Evolutionary conservation across 2,113 vertebrate genomes (phyloP).

Genomic region (Hemichromis elongatus): DNA sequence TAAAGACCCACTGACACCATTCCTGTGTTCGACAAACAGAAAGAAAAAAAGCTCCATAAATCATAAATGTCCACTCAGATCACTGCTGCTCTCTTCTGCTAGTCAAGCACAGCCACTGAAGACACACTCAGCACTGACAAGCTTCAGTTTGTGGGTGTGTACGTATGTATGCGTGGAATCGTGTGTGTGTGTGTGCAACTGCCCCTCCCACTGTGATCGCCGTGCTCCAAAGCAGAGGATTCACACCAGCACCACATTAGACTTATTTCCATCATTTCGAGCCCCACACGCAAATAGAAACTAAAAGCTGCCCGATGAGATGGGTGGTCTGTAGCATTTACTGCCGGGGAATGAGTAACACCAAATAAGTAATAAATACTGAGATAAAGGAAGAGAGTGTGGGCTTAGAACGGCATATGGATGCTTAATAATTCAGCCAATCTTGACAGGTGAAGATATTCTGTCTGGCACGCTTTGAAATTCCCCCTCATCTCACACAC

Average conservation of each 20-base stretch:
- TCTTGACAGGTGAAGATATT: slow-evolving; percentile 10
- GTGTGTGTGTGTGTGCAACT: slow-evolving; percentile 19
- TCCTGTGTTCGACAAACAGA: background rate
- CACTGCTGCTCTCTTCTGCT: background rate
- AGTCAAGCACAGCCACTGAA: slow-evolving; percentile 29
- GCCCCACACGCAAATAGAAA: background rate
- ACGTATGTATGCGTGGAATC: background rate
- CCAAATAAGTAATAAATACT: background rate
- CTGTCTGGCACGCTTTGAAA: slow-evolving; percentile 6
- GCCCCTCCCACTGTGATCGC: slow-evolving; percentile 60
- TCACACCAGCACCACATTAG: slow-evolving; percentile 20
- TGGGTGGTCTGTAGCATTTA: background rate
- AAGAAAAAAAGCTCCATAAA: background rate
- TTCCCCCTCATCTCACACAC: background rate
- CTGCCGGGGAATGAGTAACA: background rate
- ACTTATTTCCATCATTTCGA: background rate
- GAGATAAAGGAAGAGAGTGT: background rate
- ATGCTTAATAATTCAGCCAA: slow-evolving; percentile 28
- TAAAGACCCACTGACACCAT: slow-evolving; percentile 52
- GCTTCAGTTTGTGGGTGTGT: slow-evolving; percentile 24
- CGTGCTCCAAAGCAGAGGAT: slow-evolving; percentile 32
- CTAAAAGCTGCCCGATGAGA: background rate
- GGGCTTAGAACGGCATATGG: background rate
- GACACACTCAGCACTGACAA: slow-evolving; percentile 49
- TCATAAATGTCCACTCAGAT: background rate